Base-by-base conservation (phyloP, 2,113 vertebrate genomes). In the Chaetops frenatus region DNA sequence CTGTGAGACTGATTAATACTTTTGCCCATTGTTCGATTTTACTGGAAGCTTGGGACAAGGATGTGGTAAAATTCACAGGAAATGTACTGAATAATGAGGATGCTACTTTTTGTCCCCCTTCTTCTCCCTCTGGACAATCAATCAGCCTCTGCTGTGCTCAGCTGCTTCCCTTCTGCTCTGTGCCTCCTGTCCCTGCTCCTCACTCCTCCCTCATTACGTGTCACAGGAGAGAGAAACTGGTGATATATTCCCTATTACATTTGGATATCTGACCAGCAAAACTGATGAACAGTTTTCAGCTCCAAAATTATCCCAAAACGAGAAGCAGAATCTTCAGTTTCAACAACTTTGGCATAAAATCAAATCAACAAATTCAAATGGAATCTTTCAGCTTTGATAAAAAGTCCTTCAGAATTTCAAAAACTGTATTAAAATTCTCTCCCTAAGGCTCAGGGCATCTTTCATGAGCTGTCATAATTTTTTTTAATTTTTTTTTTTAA, bases 101-200 rank as follows among this genome's bases (percentile, higher is more conserved):
- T 65, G 27, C 5, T n/a, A 6, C 62, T 9, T 64, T 25, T 11
- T 6, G 0, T 0, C 3, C 22, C 3, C 0, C 7, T 36, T 33
- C n/a, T 80, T 56, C 22, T 92, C 24, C 23, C 19, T 27, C 8
- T 31, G 24, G 54, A 54, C 73, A 16, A 69, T 69, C 31, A 79
- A 56, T 48, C 33, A 2, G 4, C 8, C 19, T 90, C 22, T 88
- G 38, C 69, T 40, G 35, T 53, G 24, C 33, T 80, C 64, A 61
- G 10, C 40, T 74, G 7, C n/a, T 47, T 78, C 42, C 11, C 42
- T 61, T 50, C 57, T 44, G 44, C 33, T 77, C 51, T 0, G 0
- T 57, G 44, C n/a, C 53, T 78, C 27, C 29, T 50, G 40, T 27
- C 47, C 44, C 36, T 45, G 1, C 35, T 82, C n/a, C n/a, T 23